Conservation (phyloP, 64 coral and sea anemone genomes). For the Actinia equina region DNA sequence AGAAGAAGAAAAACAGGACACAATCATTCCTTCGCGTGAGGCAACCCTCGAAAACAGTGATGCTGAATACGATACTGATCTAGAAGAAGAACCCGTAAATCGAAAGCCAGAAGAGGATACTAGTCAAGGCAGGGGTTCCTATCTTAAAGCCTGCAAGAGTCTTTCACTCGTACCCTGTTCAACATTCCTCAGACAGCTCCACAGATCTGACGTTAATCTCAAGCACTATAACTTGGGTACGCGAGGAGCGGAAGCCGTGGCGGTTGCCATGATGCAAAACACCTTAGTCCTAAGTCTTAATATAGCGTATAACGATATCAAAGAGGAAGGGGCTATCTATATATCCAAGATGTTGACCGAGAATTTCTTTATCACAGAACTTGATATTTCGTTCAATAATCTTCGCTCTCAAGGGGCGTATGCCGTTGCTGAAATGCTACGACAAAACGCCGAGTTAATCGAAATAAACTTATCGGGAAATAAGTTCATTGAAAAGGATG, state of each 20-base stretch:
- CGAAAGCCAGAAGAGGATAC: neutral
- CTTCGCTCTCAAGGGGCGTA: constrained; percentile 90
- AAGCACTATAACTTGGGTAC: constrained; percentile 87
- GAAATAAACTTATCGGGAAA: constrained; percentile 85
- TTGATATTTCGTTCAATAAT: constrained; percentile 89
- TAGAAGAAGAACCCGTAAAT: constrained; percentile 44
- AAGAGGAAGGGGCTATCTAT: constrained; percentile 81
- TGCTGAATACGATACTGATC: constrained; percentile 87
- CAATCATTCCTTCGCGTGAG: constrained; percentile 8
- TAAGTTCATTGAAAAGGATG: constrained; percentile 77
- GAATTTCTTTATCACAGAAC: constrained; percentile 85
- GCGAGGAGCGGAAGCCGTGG: constrained; percentile 71
- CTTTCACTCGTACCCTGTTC: constrained; percentile 78
- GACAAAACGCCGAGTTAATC: constrained; percentile 75
- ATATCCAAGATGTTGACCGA: constrained; percentile 91
- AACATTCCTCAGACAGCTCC: constrained; percentile 60
- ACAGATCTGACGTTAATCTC: constrained; percentile 73
- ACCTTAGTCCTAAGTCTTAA: constrained; percentile 61
- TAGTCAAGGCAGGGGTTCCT: constrained; percentile 48
- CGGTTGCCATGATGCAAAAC: constrained; percentile 77
- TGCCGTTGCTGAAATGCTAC: constrained; percentile 82
- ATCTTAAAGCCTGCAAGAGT: constrained; percentile 66
- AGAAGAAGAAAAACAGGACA: constrained; percentile 3
- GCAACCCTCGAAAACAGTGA: constrained; percentile 34
- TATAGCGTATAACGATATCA: constrained; percentile 67